These are phyloP conservation scores for Endotricha flammealis DNA, from an alignment of 2,888 invertebrate genomes.

Conservation along the genomic window DNA sequence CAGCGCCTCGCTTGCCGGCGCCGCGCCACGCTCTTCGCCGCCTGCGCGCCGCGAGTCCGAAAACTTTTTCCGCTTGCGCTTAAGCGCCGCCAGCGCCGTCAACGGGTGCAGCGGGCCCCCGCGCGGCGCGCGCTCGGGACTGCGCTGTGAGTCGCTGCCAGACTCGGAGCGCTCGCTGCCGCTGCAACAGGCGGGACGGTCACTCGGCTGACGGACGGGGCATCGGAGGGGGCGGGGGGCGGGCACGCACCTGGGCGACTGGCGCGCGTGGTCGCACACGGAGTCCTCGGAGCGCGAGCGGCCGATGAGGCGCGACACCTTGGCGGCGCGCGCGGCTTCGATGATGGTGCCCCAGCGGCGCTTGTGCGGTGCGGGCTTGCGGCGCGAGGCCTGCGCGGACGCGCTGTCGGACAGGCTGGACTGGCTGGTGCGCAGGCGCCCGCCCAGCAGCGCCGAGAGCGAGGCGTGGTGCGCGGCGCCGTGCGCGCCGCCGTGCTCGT, in stretches of 20 bases:
- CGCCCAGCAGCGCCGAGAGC: conserved; percentile 84
- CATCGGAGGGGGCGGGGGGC: background rate
- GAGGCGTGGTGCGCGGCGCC: conserved; percentile 61
- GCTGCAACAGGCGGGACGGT: conserved; percentile 27
- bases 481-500: conserved; percentile 67
- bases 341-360: conserved; percentile 90
- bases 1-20: conserved; percentile 30
- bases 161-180: conserved; percentile 83
- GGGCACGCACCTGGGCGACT: conserved; percentile 67
- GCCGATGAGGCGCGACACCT: conserved; percentile 88
- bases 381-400: conserved; percentile 25
- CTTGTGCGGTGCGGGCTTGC: conserved; percentile 80
- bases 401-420: conserved; percentile 59
- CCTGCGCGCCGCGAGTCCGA: conserved; percentile 85
- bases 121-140: conserved; percentile 64
- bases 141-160: conserved; percentile 84
- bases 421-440: conserved; percentile 63
- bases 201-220: background rate
- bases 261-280: conserved; percentile 80
- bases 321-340: conserved; percentile 90
- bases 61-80: conserved; percentile 90
- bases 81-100: conserved; percentile 84
- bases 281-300: conserved; percentile 90
- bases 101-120: conserved; percentile 60
- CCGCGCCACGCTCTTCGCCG: conserved; percentile 35